phyloP scores from a whole-genome alignment of 1,140 invertebrate genomes.

The Hylaeus anthracinus region DNA sequence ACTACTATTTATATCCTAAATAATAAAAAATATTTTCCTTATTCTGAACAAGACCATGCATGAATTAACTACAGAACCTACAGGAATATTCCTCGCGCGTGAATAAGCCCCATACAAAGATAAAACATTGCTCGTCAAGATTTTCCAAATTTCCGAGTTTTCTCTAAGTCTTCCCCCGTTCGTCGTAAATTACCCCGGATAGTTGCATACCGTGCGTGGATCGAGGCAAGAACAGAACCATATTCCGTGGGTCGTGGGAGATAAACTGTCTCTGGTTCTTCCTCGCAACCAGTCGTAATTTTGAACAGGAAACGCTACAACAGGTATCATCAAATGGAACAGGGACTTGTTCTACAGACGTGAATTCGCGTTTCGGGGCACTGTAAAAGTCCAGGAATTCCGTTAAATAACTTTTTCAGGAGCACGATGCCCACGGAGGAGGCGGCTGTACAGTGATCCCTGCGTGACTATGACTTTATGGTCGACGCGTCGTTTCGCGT shows the following conservation, averaged over 20 bases:
- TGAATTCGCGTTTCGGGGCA: not conserved
- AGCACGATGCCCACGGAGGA: not conserved
- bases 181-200: conserved; percentile 1
- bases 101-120: too few species aligned
- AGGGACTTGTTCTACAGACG: not conserved
- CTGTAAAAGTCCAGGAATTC: conserved; percentile 24
- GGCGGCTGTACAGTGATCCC: not conserved
- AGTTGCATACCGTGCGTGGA: not conserved
- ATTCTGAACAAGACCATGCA: too few species aligned
- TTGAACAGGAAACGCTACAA: not conserved
- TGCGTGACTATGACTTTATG: conserved; percentile 15
- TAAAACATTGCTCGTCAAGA: too few species aligned
- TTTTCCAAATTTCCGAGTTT: not conserved
- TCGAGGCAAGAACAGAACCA: not conserved
- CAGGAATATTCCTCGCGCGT: too few species aligned
- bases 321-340: conserved; percentile 4
- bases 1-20: too few species aligned
- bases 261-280: conserved; percentile 4
- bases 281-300: not conserved
- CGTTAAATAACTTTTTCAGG: conserved; percentile 34
- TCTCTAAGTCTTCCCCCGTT: not conserved
- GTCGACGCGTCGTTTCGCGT: not conserved
- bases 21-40: too few species aligned
- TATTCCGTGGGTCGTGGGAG: not conserved
- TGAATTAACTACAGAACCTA: too few species aligned